Conservation (phyloP, 2,113 vertebrate genomes). For the Pycnonotus jocosus region DNA sequence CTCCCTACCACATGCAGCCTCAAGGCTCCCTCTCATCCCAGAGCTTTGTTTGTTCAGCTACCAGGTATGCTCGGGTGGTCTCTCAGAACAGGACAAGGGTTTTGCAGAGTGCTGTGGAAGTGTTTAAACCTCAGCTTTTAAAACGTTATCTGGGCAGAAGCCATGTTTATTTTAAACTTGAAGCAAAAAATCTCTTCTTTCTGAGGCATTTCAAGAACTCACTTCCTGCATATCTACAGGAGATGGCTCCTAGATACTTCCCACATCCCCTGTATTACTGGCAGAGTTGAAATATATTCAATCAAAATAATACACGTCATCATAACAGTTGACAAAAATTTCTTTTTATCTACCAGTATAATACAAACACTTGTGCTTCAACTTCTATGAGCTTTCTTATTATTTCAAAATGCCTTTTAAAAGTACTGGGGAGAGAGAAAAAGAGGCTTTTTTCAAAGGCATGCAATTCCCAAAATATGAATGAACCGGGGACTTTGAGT, state of each 20-base stretch:
- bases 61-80: neutral
- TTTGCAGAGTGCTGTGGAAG: neutral
- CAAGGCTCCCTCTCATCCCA: neutral
- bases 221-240: conserved; percentile 26
- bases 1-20: rapidly evolving
- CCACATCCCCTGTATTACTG: neutral
- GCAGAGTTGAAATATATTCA: neutral
- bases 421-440: neutral
- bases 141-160: neutral
- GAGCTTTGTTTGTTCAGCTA: neutral
- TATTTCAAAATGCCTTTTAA: neutral
- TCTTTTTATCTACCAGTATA: neutral
- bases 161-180: conserved; percentile 34
- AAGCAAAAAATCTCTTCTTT: neutral
- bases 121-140: neutral
- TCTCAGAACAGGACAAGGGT: neutral
- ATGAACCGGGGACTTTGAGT: neutral
- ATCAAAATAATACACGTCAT: neutral
- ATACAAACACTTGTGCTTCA: neutral
- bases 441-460: neutral
- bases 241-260: conserved; percentile 31
- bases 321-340: neutral
- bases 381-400: neutral
- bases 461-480: neutral
- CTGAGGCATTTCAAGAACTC: conserved; percentile 42